These are phyloP conservation scores for Synergus japonicus DNA, from an alignment of 2,888 invertebrate genomes.

Conservation along the genomic window DNA sequence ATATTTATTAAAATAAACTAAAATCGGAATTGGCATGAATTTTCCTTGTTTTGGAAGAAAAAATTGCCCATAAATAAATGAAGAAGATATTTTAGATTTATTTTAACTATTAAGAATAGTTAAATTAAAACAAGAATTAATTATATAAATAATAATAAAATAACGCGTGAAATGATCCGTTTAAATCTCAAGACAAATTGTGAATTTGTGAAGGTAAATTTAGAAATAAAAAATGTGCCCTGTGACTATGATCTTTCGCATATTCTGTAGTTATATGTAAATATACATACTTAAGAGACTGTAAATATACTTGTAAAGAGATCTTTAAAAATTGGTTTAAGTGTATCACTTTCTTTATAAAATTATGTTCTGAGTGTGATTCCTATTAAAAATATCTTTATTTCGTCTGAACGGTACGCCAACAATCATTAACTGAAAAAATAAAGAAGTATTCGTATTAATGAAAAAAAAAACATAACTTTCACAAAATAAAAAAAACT, in stretches of 20 bases:
- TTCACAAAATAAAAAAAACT: not conserved
- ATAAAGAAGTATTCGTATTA: not conserved
- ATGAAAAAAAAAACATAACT: not conserved
- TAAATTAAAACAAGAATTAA: not conserved
- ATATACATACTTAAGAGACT: constrained; percentile 45
- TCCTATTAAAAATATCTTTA: not conserved
- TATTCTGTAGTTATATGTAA: constrained; percentile 40
- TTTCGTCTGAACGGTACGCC: constrained; percentile 15
- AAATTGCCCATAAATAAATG: not conserved
- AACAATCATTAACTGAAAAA: not conserved
- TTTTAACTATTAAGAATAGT: not conserved
- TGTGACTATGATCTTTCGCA: constrained; percentile 36
- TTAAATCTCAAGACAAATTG: constrained; percentile 22
- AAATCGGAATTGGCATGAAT: not conserved
- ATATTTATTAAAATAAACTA: no score
- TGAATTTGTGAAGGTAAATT: constrained; percentile 21
- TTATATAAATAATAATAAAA: not conserved
- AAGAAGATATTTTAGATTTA: not conserved
- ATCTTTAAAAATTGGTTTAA: constrained; percentile 43
- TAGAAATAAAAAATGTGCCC: constrained; percentile 36
- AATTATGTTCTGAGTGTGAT: constrained; percentile 38
- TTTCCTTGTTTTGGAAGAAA: not conserved
- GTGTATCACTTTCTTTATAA: constrained; percentile 43
- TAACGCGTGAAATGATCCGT: not conserved
- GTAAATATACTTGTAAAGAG: constrained; percentile 57